phyloP scores from a whole-genome alignment of 2,888 invertebrate genomes.

The Hydrotaea cyrtoneurina region DNA sequence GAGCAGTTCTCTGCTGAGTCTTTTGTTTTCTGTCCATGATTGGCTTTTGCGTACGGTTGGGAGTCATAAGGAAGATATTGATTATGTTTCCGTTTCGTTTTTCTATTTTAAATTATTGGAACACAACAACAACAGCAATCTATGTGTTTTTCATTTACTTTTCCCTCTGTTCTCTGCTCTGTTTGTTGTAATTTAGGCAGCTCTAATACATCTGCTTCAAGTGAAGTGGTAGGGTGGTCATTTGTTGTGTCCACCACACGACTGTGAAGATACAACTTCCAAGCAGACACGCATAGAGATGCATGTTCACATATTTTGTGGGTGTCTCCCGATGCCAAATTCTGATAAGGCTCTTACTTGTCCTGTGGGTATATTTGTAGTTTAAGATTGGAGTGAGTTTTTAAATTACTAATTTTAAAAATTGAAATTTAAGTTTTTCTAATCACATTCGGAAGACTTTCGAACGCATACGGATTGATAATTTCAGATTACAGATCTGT shows the following conservation, averaged over 20 bases:
- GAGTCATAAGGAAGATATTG: constrained; percentile 28
- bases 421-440: too few species aligned
- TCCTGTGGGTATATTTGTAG: not conserved
- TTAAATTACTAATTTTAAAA: too few species aligned
- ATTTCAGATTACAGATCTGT: too few species aligned
- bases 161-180: not conserved
- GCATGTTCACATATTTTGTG: not conserved
- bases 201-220: not conserved
- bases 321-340: not conserved
- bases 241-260: not conserved
- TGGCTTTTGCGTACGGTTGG: constrained; percentile 37
- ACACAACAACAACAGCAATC: not conserved
- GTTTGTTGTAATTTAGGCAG: constrained; percentile 3
- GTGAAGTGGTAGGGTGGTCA: not conserved
- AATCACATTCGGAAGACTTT: too few species aligned
- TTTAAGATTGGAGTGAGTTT: too few species aligned
- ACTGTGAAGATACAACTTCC: not conserved
- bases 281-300: too few species aligned
- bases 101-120: constrained; percentile 33
- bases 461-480: too few species aligned
- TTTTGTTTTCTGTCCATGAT: constrained; percentile 35
- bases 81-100: constrained; percentile 42
- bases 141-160: not conserved
- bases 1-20: not conserved
- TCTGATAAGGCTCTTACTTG: not conserved